Base-by-base conservation (phyloP, 2,888 invertebrate species). In the Zootermopsis nevadensis region DNA sequence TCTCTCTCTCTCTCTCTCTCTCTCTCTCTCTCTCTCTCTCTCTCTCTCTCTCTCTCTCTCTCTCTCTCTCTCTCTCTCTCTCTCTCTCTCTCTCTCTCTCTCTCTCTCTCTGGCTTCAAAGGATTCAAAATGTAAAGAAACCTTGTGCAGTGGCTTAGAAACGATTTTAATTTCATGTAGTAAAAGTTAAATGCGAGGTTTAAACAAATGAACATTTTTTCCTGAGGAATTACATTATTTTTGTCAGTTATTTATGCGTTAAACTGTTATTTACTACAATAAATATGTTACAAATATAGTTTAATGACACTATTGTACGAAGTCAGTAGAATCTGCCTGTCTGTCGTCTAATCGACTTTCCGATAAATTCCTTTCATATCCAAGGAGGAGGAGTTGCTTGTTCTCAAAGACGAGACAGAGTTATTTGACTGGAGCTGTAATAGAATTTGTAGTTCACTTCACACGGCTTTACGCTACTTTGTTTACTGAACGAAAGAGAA, bases 401-500 rank as follows among this genome's bases (percentile, higher is more conserved):
- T 69, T 69, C 69, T 69, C 33, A 69, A 69, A 69, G 33, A 69
- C 33, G 31, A 69, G 27, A 27, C n/a, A n/a, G 60, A n/a, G 19
- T n/a, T 1, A 48, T 48, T 60, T n/a, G 10, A 27, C 27, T 27
- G 60, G 27, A 3, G n/a, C 69, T 15, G 19, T 33, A 69, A 69
- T 69, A 69, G 69, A 33, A 69, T 33, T 33, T 31, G 22, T 19
- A 69, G 33, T 33, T 69, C 69, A 30, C 33, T 69, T 33, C 69
- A 33, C 60, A 60, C 48, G 48, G 60, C 27, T 69, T 33, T 15
- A 33, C 22, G 69, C 69, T 33, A 8, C 60, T 33, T 69, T 69
- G 69, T 69, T 22, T 33, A 69, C 33, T 69, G 69, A 69, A 33
- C 33, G 69, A 19, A 69, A 69, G 69, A 69, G 69, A 69, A 69